phyloP scores from a whole-genome alignment of 2,113 vertebrate species.

The Setophaga petechia region DNA sequence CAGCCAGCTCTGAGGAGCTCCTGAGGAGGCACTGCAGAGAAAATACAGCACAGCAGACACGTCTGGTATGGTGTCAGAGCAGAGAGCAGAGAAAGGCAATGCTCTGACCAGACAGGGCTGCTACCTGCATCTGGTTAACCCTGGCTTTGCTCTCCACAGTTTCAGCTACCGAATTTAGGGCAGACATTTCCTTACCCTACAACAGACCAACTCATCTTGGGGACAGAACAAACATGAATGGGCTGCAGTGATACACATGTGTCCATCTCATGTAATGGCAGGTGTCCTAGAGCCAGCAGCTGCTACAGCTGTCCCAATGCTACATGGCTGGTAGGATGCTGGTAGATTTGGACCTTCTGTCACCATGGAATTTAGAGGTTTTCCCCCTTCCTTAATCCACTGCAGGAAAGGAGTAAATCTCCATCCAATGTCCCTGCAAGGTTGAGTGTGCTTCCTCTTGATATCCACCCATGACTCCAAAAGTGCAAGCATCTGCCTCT shows the following conservation, averaged over 20 bases:
- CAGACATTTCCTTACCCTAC: not conserved
- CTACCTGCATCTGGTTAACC: not conserved
- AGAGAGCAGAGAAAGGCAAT: not conserved
- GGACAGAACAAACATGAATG: not conserved
- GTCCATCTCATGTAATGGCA: accelerated
- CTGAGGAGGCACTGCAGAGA: not conserved
- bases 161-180: not conserved
- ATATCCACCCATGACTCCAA: not conserved
- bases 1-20: not conserved
- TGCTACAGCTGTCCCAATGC: not conserved
- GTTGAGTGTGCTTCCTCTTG: not conserved
- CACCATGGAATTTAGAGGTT: not conserved
- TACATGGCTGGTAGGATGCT: not conserved
- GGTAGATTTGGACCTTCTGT: not conserved
- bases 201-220: not conserved
- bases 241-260: not conserved
- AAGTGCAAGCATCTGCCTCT: not conserved
- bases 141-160: not conserved
- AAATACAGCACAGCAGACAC: not conserved
- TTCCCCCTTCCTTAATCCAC: not conserved
- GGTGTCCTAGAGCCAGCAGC: not conserved
- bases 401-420: not conserved
- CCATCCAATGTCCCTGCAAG: not conserved
- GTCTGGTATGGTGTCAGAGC: not conserved
- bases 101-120: not conserved